phyloP scores from a whole-genome alignment of 2,888 invertebrate genomes.

The Oeneis ivallda region DNA sequence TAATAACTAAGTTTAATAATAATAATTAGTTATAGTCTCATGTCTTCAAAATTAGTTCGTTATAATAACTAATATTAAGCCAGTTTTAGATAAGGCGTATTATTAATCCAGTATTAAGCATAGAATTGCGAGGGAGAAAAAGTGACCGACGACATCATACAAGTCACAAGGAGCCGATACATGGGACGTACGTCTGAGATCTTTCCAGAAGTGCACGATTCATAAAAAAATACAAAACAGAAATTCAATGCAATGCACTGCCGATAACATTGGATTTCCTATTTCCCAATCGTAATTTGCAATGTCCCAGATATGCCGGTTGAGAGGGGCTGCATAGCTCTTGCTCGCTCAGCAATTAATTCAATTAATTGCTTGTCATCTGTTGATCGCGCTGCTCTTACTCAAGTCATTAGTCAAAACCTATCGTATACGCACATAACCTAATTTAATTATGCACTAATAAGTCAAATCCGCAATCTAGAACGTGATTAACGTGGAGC shows the following conservation, averaged over 20 bases:
- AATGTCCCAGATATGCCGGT: slow-evolving; percentile 31
- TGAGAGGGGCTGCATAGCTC: slow-evolving; percentile 33
- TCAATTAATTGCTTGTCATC: slow-evolving; percentile 74
- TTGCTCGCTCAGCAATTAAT: slow-evolving; percentile 60
- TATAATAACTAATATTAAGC: background rate
- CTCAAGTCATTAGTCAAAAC: slow-evolving; percentile 71
- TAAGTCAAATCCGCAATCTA: slow-evolving; percentile 58
- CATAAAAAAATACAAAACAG: no score
- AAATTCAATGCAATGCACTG: no score
- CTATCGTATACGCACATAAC: slow-evolving; percentile 43
- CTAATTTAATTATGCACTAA: slow-evolving; percentile 57
- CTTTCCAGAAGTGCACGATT: no score
- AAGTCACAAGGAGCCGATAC: no score
- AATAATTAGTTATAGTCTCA: background rate
- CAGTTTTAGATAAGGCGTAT: background rate
- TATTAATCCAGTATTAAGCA: background rate
- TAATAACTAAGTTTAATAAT: background rate
- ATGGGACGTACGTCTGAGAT: no score
- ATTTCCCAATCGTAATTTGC: slow-evolving; percentile 17
- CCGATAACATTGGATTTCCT: slow-evolving; percentile 3
- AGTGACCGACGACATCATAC: no score
- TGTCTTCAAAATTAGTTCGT: slow-evolving; percentile 7
- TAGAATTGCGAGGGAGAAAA: no score
- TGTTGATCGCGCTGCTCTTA: slow-evolving; percentile 67
- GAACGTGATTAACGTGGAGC: slow-evolving; percentile 50